phyloP scores from a whole-genome alignment of 1,140 invertebrate genomes.

The Nasonia vitripennis region DNA sequence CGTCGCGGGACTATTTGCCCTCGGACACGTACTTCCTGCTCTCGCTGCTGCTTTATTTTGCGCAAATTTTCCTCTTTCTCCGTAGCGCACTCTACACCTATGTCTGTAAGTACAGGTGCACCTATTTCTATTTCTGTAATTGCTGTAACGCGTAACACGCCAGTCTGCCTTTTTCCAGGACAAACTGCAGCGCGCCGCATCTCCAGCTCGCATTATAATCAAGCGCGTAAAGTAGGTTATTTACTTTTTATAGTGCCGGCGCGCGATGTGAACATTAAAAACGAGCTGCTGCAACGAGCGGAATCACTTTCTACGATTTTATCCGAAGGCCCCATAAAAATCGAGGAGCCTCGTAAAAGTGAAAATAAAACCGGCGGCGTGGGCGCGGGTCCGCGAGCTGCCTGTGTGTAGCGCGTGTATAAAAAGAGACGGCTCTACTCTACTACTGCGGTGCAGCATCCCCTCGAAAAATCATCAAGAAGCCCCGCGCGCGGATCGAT shows the following conservation, averaged over 20 bases:
- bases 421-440: neutral
- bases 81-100: neutral
- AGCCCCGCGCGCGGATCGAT: neutral
- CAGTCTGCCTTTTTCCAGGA: too few species aligned
- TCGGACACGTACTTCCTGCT: slow-evolving; percentile 21
- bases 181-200: too few species aligned
- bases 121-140: too few species aligned
- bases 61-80: slow-evolving; percentile 22
- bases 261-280: neutral
- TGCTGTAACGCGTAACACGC: too few species aligned
- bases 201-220: neutral
- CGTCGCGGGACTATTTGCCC: slow-evolving; percentile 18
- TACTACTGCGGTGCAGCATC: neutral
- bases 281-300: neutral
- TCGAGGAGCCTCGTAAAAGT: slow-evolving; percentile 29
- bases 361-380: slow-evolving; percentile 1
- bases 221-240: neutral
- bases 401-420: neutral
- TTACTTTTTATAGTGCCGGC: neutral
- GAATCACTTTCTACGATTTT: slow-evolving; percentile 13
- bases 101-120: too few species aligned
- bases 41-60: slow-evolving; percentile 15
- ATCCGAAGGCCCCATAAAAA: slow-evolving; percentile 5
- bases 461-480: slow-evolving; percentile 40
- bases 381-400: too few species aligned